Conservation (phyloP, 1,140 invertebrate species). For the Caerostris extrusa region DNA sequence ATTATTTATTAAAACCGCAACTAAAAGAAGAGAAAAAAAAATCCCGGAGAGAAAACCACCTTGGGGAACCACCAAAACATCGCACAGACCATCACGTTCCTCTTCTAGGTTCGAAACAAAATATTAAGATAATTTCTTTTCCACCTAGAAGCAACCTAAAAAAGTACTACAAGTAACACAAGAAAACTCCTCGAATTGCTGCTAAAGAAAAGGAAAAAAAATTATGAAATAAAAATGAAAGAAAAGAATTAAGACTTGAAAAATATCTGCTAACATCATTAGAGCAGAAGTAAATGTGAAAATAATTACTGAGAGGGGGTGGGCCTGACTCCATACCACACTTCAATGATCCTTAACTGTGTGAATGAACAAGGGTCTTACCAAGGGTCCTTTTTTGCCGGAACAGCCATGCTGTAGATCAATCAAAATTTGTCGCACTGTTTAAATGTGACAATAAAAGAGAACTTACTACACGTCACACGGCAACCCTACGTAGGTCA, state of each 20-base stretch:
- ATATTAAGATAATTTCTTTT: conserved; percentile 29
- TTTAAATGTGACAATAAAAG: conserved; percentile 75
- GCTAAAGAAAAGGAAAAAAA: not conserved
- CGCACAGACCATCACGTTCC: conserved; percentile 38
- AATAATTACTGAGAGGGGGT: conserved; percentile 65
- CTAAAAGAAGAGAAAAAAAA: not conserved
- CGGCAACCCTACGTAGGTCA: conserved; percentile 50
- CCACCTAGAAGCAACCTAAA: not conserved
- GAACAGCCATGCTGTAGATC: conserved; percentile 37
- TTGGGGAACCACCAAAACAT: not conserved
- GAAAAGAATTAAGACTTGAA: conserved; percentile 61
- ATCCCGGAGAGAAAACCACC: not conserved
- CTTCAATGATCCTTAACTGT: conserved; percentile 9
- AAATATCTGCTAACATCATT: conserved; percentile 66
- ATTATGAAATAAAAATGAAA: not conserved
- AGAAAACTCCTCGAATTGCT: not conserved
- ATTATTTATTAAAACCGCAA: not conserved
- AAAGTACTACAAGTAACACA: not conserved
- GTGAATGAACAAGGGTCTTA: conserved; percentile 3
- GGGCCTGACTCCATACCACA: not conserved
- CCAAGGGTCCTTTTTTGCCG: not conserved
- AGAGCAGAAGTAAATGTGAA: conserved; percentile 74
- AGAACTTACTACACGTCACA: conserved; percentile 58
- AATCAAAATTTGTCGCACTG: conserved; percentile 76
- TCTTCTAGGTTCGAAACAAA: conserved; percentile 21